Percentiles rank a stretch among this genome's conserved stretches.
Evolutionary conservation across 2,888 invertebrate species (phyloP).

Genomic region (Heliothis peltigera): DNA sequence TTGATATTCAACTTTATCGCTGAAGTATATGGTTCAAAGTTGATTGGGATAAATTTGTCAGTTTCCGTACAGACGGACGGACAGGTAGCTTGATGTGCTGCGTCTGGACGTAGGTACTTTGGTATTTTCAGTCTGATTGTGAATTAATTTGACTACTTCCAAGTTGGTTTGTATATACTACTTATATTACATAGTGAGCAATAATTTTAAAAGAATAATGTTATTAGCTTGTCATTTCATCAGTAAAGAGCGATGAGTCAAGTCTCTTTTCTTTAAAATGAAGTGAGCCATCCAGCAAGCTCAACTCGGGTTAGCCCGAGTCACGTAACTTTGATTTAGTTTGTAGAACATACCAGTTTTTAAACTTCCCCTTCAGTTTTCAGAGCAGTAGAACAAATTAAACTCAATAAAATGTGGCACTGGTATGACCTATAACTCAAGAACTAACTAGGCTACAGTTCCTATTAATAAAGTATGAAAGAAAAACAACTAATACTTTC

Average conservation of each 20-base stretch:
- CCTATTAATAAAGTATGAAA: constrained; percentile 9
- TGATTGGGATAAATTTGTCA: no score
- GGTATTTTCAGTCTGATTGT: no score
- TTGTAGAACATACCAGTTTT: constrained; percentile 2
- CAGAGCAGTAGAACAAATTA: background rate
- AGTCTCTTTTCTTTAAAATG: background rate
- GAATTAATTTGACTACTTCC: no score
- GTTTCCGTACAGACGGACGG: no score
- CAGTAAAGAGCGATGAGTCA: background rate
- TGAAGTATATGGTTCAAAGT: no score
- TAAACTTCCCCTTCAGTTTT: background rate
- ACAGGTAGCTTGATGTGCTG: no score
- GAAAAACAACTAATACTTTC: constrained; percentile 13
- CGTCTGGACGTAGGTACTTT: no score
- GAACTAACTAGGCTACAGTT: background rate
- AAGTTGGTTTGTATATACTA: no score
- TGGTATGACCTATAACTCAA: background rate
- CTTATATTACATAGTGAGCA: no score
- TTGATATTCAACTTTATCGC: no score
- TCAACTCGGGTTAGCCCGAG: background rate
- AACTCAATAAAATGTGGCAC: background rate
- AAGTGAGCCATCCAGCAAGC: background rate
- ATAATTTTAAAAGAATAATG: background rate
- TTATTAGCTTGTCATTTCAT: background rate
- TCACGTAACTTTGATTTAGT: constrained; percentile 1